Evolutionary conservation across 2,888 invertebrate genomes (phyloP).

Genomic region (Seladonia tumulorum): DNA sequence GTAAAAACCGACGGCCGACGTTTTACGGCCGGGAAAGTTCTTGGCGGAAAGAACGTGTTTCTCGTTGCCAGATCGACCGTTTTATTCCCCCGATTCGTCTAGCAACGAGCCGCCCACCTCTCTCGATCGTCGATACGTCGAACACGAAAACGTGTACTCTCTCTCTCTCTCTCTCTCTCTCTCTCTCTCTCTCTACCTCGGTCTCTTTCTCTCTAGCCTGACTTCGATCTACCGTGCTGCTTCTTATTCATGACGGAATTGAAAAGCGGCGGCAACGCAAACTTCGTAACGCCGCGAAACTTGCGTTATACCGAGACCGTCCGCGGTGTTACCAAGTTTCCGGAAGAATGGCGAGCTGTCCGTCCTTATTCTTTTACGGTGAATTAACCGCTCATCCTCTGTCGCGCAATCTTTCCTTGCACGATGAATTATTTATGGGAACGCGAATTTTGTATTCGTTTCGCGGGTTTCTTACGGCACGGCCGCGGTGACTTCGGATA

Average conservation of each 20-base stretch:
- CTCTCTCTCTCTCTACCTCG: background rate
- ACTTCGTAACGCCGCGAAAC: conserved; percentile 15
- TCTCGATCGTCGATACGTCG: background rate
- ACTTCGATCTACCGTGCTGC: background rate
- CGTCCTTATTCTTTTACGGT: background rate
- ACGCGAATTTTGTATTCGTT: background rate
- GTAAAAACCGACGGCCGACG: conserved; percentile 10
- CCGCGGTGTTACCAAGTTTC: background rate
- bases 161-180: background rate
- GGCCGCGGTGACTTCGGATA: background rate
- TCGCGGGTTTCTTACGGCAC: background rate
- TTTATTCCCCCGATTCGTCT: background rate
- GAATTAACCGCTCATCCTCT: conserved; percentile 7
- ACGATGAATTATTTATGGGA: conserved; percentile 4
- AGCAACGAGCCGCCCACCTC: background rate
- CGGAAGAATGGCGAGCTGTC: background rate
- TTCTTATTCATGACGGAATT: conserved; percentile 21
- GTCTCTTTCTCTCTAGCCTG: background rate
- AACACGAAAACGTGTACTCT: background rate
- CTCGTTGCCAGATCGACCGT: background rate
- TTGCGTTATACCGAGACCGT: background rate
- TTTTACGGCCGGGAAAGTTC: conserved; percentile 7
- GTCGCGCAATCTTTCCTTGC: background rate
- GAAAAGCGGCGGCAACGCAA: conserved; percentile 10
- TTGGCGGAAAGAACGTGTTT: background rate